These are phyloP conservation scores for Neostethus bicornis DNA, from an alignment of 2,797 vertebrate genomes.

Conservation along the genomic window DNA sequence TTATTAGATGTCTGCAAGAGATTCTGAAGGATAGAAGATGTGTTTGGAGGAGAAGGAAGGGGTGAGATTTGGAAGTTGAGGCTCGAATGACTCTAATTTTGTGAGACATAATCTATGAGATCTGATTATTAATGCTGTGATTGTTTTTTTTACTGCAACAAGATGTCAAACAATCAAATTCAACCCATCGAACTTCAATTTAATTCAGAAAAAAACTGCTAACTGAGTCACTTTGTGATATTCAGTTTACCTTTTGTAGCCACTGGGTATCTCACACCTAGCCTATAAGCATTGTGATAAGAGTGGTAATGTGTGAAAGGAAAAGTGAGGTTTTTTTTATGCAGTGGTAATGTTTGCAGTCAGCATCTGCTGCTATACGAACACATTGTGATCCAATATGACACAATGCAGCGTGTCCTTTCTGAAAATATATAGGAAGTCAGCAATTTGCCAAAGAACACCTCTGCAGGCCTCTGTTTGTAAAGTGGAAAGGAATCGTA, in stretches of 20 bases:
- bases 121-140: background rate
- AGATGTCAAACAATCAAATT: too few species aligned
- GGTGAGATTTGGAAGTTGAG: too few species aligned
- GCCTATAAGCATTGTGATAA: slow-evolving; percentile 8
- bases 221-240: background rate
- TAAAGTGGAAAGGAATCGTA: slow-evolving; percentile 3
- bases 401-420: background rate
- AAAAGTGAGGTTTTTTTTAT: slow-evolving; percentile 9
- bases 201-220: background rate
- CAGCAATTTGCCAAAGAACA: background rate
- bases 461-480: background rate
- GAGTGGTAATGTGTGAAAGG: background rate
- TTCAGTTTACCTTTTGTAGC: background rate
- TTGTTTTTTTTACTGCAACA: background rate
- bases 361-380: slow-evolving; percentile 13
- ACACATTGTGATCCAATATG: slow-evolving; percentile 1
- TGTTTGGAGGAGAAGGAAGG: too few species aligned
- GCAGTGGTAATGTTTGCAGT: slow-evolving; percentile 22
- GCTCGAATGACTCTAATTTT: too few species aligned
- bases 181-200: background rate
- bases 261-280: background rate
- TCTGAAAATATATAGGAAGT: slow-evolving; percentile 1
- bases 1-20: slow-evolving; percentile 58
- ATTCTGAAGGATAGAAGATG: too few species aligned
- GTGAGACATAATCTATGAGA: too few species aligned